phyloP scores from a whole-genome alignment of 2,888 invertebrate genomes.

The Hypselothyrea guttata region DNA sequence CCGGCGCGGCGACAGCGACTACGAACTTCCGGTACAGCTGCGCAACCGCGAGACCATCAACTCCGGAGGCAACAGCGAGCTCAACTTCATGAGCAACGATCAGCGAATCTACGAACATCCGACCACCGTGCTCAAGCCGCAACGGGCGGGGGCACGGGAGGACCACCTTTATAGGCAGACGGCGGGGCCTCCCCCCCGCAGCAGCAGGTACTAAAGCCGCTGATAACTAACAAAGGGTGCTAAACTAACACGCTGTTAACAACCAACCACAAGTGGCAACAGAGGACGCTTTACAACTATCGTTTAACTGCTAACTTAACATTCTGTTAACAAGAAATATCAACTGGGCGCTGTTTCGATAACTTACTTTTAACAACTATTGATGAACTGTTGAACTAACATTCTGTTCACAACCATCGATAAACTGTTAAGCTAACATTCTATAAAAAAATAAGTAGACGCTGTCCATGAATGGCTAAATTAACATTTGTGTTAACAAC shows the following conservation, averaged over 20 bases:
- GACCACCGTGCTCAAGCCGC: slow-evolving; percentile 70
- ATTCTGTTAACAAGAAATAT: too few relatives aligned
- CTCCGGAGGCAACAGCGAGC: slow-evolving; percentile 80
- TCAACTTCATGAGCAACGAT: slow-evolving; percentile 81
- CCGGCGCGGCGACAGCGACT: slow-evolving; percentile 77
- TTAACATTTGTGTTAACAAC: too few relatives aligned
- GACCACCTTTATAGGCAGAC: slow-evolving; percentile 74
- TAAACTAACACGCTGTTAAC: not conserved
- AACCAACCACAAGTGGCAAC: too few relatives aligned
- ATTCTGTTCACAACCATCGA: too few relatives aligned
- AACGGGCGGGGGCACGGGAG: slow-evolving; percentile 72
- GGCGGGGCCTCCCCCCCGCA: slow-evolving; percentile 65
- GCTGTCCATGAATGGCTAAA: too few relatives aligned
- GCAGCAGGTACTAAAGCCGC: slow-evolving; percentile 78
- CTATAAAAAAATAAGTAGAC: not conserved
- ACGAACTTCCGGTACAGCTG: slow-evolving; percentile 73
- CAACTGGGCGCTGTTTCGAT: too few relatives aligned
- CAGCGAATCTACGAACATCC: slow-evolving; percentile 80
- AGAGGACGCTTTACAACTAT: too few relatives aligned
- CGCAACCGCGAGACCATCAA: slow-evolving; percentile 80
- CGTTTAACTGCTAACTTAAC: too few relatives aligned
- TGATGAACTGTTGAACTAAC: too few relatives aligned
- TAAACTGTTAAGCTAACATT: not conserved
- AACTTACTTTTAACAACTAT: too few relatives aligned
- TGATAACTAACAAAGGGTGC: not conserved